Evolutionary conservation across 2,113 vertebrate species (phyloP).

Genomic region (Sylvilagus bachmani): DNA sequence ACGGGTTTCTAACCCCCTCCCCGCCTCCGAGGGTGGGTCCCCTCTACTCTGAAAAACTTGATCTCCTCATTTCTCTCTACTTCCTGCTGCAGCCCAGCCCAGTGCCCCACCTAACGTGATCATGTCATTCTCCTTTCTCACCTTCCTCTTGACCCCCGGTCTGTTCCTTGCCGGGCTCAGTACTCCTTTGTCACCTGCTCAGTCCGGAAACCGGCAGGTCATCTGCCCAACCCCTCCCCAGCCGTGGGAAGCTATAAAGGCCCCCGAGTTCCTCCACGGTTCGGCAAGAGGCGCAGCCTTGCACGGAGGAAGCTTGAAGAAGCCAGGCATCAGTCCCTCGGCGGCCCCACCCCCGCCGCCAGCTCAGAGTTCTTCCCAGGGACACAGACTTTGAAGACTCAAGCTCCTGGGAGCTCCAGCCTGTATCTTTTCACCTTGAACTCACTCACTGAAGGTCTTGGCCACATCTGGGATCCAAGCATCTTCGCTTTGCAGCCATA

Average conservation of each 20-base stretch:
- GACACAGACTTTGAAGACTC: not conserved
- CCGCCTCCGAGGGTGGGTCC: conserved; percentile 45
- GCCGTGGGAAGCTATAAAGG: conserved; percentile 56
- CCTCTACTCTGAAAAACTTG: conserved; percentile 38
- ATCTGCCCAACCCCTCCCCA: conserved; percentile 32
- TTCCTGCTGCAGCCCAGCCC: conserved; percentile 64
- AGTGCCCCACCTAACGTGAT: conserved; percentile 42
- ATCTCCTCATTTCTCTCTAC: not conserved
- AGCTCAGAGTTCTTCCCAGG: not conserved
- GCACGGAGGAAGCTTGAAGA: not conserved
- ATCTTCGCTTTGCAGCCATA: not conserved
- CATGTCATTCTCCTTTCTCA: conserved; percentile 37
- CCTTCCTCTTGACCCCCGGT: conserved; percentile 39
- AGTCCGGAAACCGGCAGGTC: not conserved
- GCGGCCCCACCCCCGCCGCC: not conserved
- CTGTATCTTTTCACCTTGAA: not conserved
- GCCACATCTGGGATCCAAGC: not conserved
- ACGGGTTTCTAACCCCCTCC: conserved; percentile 48
- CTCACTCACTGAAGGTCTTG: conserved; percentile 1
- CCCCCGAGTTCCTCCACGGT: not conserved
- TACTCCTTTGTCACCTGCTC: conserved; percentile 46
- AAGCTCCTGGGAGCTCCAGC: not conserved
- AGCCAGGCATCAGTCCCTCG: too few species aligned
- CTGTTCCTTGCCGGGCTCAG: conserved; percentile 34
- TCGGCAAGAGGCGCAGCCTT: not conserved